These are phyloP conservation scores for Molossus alvarezi DNA, from an alignment of 2,797 vertebrate genomes.

Conservation along the genomic window DNA sequence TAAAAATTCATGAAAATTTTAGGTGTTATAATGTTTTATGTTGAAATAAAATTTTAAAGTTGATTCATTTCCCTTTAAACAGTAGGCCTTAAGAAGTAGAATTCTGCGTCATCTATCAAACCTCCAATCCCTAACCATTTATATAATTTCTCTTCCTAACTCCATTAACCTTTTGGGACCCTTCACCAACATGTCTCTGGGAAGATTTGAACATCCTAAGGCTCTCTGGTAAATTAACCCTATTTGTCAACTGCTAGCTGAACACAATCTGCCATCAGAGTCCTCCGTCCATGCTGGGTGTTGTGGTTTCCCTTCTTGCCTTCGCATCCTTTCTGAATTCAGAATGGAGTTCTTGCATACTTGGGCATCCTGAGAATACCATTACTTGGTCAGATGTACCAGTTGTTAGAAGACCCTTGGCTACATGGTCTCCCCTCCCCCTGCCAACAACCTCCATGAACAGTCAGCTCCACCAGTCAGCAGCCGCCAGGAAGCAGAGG, in stretches of 20 bases:
- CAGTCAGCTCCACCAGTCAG: neutral
- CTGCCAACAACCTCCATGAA: neutral
- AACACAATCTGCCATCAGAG: fast-evolving
- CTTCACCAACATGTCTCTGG: neutral
- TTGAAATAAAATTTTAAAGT: neutral
- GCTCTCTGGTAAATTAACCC: neutral
- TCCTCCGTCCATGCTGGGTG: neutral
- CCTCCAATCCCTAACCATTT: neutral
- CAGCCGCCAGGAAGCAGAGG: neutral
- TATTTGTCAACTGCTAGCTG: neutral
- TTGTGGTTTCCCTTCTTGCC: neutral
- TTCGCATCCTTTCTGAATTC: neutral
- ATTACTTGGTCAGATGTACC: too few species aligned
- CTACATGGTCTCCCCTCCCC: neutral
- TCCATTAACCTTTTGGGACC: neutral
- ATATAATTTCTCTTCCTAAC: too few species aligned
- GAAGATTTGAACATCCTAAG: neutral
- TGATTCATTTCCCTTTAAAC: neutral
- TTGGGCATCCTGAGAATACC: fast-evolving
- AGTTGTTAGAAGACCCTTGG: neutral
- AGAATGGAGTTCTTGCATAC: too few species aligned
- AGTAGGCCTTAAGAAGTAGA: neutral
- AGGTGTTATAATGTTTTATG: neutral
- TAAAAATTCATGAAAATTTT: slow-evolving; percentile 22
- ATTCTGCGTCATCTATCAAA: neutral